A percentile compares a stretch with the other conserved stretches of the same genome.
Evolutionary conservation across 2,888 invertebrate genomes (phyloP).

Genomic region (Drosophila crucigera): DNA sequence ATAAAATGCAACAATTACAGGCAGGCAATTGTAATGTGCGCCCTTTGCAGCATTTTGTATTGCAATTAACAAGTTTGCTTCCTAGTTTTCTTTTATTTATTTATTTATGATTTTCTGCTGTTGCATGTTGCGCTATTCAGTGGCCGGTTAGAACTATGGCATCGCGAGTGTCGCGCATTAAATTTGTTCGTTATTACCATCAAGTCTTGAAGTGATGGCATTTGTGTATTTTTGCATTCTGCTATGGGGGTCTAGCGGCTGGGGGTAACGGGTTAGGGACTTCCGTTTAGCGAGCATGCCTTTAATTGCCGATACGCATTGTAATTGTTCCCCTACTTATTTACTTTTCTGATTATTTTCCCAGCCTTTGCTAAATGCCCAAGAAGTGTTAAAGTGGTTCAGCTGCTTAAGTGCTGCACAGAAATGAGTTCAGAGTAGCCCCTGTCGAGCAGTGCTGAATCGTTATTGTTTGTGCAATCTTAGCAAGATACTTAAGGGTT

Average conservation of each 20-base stretch:
- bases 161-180: slow-evolving; percentile 31
- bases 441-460: slow-evolving; percentile 1
- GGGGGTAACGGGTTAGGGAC: slow-evolving; percentile 2
- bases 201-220: slow-evolving; percentile 38
- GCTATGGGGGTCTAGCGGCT: slow-evolving; percentile 4
- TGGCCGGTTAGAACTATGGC: slow-evolving; percentile 42
- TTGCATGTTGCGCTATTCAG: slow-evolving; percentile 9
- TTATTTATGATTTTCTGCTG: not conserved
- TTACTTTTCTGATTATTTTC: slow-evolving; percentile 28
- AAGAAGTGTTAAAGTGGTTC: slow-evolving; percentile 22
- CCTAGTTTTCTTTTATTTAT: slow-evolving; percentile 27
- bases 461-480: slow-evolving; percentile 5
- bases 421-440: slow-evolving; percentile 22
- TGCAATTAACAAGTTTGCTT: slow-evolving; percentile 63
- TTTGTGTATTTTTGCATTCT: slow-evolving; percentile 45
- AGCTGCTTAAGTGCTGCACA: slow-evolving; percentile 10
- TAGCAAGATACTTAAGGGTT: not conserved
- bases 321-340: slow-evolving; percentile 67
- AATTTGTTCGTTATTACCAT: slow-evolving; percentile 37
- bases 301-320: slow-evolving; percentile 70
- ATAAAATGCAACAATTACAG: slow-evolving; percentile 77
- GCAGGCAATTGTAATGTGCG: slow-evolving; percentile 52
- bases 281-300: slow-evolving; percentile 40
- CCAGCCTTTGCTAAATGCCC: not conserved
- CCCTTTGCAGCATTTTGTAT: slow-evolving; percentile 50